Evolutionary conservation across 2,888 invertebrate genomes (phyloP), one percentile per base, ranked within the genome.

Genomic region (Diaperis boleti): DNA sequence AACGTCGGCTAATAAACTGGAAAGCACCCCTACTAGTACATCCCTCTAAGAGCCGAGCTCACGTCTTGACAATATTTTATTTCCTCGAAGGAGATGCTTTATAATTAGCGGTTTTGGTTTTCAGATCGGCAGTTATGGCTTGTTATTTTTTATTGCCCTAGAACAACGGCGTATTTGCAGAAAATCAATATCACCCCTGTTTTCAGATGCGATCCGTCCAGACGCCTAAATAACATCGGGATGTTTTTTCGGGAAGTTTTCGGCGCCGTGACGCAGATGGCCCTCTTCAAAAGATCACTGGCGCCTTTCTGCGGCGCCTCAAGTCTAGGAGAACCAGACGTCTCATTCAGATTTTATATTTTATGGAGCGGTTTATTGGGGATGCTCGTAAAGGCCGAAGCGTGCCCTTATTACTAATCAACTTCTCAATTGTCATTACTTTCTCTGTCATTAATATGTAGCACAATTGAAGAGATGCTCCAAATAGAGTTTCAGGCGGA

Each of bases 221-320:
- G 49, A 39, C 62, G 41, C 54, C 55, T 39, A 41, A 42, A 54
- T 63, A 52, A 49, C 39, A 14, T 42, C 5, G 7, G 31, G 22
- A 17, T 13, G 41, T 50, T 69, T 69, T 69, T 68, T 66, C 45
- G 62, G 60, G 29, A 64, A 69, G 65, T 69, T 68, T 69, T 61
- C 65, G 69, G 69, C 69, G 69, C 67, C 69, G 68, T 67, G 68
- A 66, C 70, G 72, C 70, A 54, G 18, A 60, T 52, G 54, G 52
- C 60, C 54, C 56, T 14, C 33, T 45, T 44, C 14, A 10, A 20
- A 35, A 14, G 37, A 41, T 50, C 10, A 10, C 49, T 54, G 57
- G 56, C 62, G 62, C 41, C 62, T n/a, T 26, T n/a, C 39, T 17
- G 18, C 10, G 62, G 49, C 62, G 62, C 56, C 62, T 41, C 13